Conservation (phyloP, 2,113 vertebrate species). For the Polypterus senegalus region DNA sequence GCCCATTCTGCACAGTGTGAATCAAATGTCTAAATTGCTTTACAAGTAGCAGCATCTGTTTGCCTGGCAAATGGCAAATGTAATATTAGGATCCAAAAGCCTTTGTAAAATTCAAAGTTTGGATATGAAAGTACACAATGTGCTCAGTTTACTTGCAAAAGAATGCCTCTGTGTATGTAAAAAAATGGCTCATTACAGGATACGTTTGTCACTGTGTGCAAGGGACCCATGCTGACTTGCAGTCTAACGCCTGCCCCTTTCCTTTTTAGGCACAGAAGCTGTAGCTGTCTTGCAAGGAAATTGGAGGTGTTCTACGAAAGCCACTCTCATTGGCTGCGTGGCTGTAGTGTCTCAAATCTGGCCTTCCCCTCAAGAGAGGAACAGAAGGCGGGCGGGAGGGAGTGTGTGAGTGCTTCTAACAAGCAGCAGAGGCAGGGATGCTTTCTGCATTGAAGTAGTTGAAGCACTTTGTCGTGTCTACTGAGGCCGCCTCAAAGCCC, state of each 20-base stretch:
- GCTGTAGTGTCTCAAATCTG: slow-evolving; percentile 23
- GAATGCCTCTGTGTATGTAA: no score
- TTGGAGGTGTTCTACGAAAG: slow-evolving; percentile 21
- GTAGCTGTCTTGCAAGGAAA: slow-evolving; percentile 28
- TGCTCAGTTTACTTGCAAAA: no score
- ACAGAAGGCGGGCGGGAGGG: slow-evolving; percentile 18
- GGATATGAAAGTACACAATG: no score
- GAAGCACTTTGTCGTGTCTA: slow-evolving; percentile 7
- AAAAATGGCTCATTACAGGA: no score
- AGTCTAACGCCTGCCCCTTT: slow-evolving; percentile 24
- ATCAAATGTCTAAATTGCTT: no score
- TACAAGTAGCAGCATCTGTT: no score
- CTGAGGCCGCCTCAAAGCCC: neutral
- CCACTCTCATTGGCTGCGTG: slow-evolving; percentile 27
- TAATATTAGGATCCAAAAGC: no score
- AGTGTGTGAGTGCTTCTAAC: slow-evolving; percentile 16
- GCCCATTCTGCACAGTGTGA: no score
- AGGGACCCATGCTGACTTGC: slow-evolving; percentile 14
- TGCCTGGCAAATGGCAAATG: no score
- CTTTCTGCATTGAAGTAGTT: slow-evolving; percentile 21
- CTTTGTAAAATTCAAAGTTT: no score
- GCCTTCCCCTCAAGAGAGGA: slow-evolving; percentile 25
- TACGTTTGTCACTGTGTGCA: neutral
- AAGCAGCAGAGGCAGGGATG: slow-evolving; percentile 30
- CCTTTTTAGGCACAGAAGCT: slow-evolving; percentile 35